These are phyloP conservation scores for Cephalotes varians DNA, from an alignment of 2,888 invertebrate species.

Conservation along the genomic window DNA sequence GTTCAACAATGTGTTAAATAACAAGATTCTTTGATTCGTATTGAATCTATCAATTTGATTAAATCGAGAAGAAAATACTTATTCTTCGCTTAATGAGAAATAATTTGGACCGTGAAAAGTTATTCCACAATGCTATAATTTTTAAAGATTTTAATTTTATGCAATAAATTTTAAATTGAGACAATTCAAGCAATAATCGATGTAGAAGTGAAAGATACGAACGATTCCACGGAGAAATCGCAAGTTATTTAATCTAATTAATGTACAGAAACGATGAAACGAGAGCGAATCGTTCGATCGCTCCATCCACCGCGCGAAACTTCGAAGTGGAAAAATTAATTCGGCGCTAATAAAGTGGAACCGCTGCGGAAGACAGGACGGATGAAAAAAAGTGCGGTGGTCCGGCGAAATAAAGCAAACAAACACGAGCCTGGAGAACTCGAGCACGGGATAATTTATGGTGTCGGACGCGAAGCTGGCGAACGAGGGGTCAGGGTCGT, in stretches of 20 bases:
- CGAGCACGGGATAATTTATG: constrained; percentile 62
- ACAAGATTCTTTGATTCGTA: background rate
- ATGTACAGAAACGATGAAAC: background rate
- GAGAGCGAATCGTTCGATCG: background rate
- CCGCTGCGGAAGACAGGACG: constrained; percentile 23
- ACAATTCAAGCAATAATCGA: background rate
- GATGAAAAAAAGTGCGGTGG: background rate
- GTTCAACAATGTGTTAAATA: too few species aligned
- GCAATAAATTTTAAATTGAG: too few species aligned
- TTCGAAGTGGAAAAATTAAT: constrained; percentile 9
- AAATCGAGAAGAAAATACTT: background rate
- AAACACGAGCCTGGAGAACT: constrained; percentile 50
- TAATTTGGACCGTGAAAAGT: background rate
- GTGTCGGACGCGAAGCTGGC: constrained; percentile 49
- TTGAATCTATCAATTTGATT: background rate
- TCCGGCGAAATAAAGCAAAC: constrained; percentile 36
- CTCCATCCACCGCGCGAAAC: background rate
- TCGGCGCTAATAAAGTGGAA: background rate
- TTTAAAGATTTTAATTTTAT: background rate
- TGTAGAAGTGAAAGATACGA: background rate
- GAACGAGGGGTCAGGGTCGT: constrained; percentile 65
- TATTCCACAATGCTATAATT: background rate
- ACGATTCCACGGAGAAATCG: background rate
- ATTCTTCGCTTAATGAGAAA: background rate
- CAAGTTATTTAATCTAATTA: background rate